Conservation (phyloP, 2,888 invertebrate species). For the Cerastis leucographa region DNA sequence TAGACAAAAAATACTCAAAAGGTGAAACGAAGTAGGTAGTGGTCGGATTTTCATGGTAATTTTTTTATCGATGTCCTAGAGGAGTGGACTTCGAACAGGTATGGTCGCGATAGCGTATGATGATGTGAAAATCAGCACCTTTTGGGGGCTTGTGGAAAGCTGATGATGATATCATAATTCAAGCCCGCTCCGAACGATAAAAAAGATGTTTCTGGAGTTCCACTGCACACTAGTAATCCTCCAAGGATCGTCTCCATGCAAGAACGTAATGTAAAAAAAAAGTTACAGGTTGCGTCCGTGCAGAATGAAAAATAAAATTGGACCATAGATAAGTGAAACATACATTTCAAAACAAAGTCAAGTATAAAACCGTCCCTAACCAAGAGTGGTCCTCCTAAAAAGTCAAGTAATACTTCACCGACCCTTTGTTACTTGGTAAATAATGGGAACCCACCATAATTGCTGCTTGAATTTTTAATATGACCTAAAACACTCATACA, state of each 20-base stretch:
- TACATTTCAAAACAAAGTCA: constrained; percentile 8
- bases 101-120: no score
- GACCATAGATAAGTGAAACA: neutral
- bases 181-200: no score
- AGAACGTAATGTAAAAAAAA: neutral
- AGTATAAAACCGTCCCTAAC: constrained; percentile 21
- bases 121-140: neutral
- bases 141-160: neutral
- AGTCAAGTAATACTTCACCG: constrained; percentile 21
- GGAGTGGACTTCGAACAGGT: no score
- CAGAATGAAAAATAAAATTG: neutral
- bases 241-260: neutral
- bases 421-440: constrained; percentile 28
- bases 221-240: neutral
- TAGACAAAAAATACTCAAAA: no score
- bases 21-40: no score
- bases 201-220: no score
- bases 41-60: no score
- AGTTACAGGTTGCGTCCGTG: neutral
- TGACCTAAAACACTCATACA: constrained; percentile 14
- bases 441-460: constrained; percentile 51
- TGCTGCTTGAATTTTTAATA: constrained; percentile 60
- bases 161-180: neutral
- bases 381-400: constrained; percentile 31
- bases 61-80: no score